phyloP scores from a whole-genome alignment of 2,888 invertebrate species.

The Hetaerina titia region DNA sequence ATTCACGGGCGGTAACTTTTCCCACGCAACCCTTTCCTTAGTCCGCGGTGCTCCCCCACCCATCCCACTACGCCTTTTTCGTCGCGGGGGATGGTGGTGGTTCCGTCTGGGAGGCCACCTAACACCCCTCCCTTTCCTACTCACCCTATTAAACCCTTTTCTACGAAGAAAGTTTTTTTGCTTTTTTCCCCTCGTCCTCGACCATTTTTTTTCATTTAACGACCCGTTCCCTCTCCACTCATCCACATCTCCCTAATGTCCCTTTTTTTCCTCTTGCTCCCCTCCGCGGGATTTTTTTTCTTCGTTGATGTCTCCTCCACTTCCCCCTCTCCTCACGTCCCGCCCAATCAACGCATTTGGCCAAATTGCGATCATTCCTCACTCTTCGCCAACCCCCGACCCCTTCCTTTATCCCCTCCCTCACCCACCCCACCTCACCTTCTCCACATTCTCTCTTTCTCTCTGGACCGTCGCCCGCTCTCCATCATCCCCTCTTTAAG shows the following conservation, averaged over 20 bases:
- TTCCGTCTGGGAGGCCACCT: not conserved
- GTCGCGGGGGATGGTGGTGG: not conserved
- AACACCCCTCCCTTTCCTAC: not conserved
- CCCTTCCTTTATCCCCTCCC: not conserved
- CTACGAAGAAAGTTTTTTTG: not conserved
- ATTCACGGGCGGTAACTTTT: not conserved
- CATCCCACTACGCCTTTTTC: too few species aligned
- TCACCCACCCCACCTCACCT: not conserved
- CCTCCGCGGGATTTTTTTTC: not conserved
- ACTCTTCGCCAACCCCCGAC: not conserved
- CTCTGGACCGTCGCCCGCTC: too few species aligned
- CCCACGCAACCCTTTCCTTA: not conserved
- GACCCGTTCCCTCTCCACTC: conserved; percentile 15
- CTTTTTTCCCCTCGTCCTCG: not conserved
- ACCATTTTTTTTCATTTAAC: not conserved
- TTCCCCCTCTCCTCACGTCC: not conserved
- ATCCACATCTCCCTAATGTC: not conserved
- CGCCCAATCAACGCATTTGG: conserved; percentile 32
- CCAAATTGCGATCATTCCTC: not conserved
- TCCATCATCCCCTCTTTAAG: too few species aligned
- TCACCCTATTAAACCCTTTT: not conserved
- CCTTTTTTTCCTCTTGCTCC: not conserved
- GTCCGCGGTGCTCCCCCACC: too few species aligned
- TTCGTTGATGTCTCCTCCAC: not conserved
- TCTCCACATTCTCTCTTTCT: too few species aligned